Conservation (phyloP, 2,888 invertebrate species). For the Reticulitermes lucifugus region DNA sequence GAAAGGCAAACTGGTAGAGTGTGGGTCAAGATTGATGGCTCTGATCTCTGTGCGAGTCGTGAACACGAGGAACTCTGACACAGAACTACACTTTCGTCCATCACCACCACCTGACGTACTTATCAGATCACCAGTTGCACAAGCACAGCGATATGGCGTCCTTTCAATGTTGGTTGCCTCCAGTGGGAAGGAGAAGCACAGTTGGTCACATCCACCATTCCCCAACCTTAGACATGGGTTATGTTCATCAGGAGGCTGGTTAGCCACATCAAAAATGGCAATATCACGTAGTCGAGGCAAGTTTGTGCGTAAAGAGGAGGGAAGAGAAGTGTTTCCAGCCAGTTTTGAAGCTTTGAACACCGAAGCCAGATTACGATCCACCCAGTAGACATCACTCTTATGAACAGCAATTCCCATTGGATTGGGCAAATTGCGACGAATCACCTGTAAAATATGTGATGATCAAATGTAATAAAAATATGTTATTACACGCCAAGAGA, state of each 20-base stretch:
- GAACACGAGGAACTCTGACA: conserved; percentile 92
- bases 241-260: conserved; percentile 85
- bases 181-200: conserved; percentile 93
- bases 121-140: conserved; percentile 86
- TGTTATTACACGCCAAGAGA: too few relatives aligned
- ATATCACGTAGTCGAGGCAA: conserved; percentile 89
- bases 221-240: conserved; percentile 80
- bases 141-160: conserved; percentile 80
- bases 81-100: conserved; percentile 77
- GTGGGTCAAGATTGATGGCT: conserved; percentile 89
- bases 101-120: conserved; percentile 70
- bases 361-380: conserved; percentile 89
- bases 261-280: conserved; percentile 88
- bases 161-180: conserved; percentile 61
- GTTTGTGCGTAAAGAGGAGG: conserved; percentile 82
- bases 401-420: conserved; percentile 94
- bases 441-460: conserved; percentile 64
- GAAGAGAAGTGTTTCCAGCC: conserved; percentile 73
- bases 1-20: conserved; percentile 85
- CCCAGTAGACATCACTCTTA: conserved; percentile 91
- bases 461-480: background rate
- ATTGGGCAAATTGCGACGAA: conserved; percentile 89
- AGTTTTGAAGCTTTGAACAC: conserved; percentile 81
- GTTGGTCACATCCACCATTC: conserved; percentile 91
- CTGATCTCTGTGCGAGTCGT: conserved; percentile 95